Conservation (phyloP, 2,113 vertebrate genomes). For the Festucalex cinctus region DNA sequence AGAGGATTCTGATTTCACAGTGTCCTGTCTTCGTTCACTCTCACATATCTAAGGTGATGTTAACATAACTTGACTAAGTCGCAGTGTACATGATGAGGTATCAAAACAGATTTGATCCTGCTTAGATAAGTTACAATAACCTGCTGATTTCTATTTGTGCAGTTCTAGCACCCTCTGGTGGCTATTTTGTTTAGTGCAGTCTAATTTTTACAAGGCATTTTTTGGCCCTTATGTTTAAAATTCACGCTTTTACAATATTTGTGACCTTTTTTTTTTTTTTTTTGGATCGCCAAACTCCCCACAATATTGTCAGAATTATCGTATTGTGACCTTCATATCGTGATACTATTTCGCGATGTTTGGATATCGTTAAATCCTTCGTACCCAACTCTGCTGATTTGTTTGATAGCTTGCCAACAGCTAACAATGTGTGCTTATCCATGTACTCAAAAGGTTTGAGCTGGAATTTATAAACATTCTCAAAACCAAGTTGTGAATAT, state of each 20-base stretch:
- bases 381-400: background rate
- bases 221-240: no score
- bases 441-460: background rate
- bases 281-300: no score
- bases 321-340: no score
- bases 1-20: slow-evolving; percentile 20
- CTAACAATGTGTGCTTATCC: slow-evolving; percentile 1
- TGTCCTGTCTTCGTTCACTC: background rate
- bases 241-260: no score
- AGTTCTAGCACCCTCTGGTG: no score
- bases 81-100: slow-evolving; percentile 36
- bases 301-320: no score
- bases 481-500: background rate
- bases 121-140: slow-evolving; percentile 33
- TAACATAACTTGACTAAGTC: slow-evolving; percentile 20
- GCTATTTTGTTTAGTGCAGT: no score
- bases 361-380: no score
- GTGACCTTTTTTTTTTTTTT: no score
- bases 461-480: background rate
- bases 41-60: background rate
- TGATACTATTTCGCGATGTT: no score
- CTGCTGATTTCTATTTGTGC: no score
- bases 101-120: slow-evolving; percentile 29
- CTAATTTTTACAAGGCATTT: no score
- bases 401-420: slow-evolving; percentile 34